Evolutionary conservation across 2,888 invertebrate genomes (phyloP), one percentile per base, ranked within the genome.

Genomic region (Nasonia oneida): DNA sequence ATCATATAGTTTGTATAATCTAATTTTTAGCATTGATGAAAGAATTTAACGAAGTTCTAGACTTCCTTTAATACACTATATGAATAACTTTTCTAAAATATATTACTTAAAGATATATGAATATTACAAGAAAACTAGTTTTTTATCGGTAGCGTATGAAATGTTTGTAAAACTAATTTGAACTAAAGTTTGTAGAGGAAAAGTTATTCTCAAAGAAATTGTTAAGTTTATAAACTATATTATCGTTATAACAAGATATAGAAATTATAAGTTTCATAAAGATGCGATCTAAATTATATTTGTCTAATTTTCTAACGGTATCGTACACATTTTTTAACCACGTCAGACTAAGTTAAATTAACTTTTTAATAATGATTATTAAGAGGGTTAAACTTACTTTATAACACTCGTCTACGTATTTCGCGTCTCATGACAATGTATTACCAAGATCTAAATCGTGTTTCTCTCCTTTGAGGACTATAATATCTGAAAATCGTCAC

Each of bases 11-110:
- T 83, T 53, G 15, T 67, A 23, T 57, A 39, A n/a, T 67, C 57
- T 83, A 71, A 83, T 37, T 84, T 84, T 74, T 84, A 74, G 39
- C n/a, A 76, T 53, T 10, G 10, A 70, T 29, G 70, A 39, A 78
- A 12, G 47, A 73, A 74, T 79, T 76, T 53, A 67, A 39, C 12
- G 74, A 75, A 67, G 67, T 83, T 37, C 42, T 83, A 57, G 71
- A 79, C 78, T 79, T 84, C 71, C 23, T 75, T 84, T 42, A 64
- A 70, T 57, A 70, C 6, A 67, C 15, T 79, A 57, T 79, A 57
- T 71, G 76, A 78, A 29, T 29, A 42, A 53, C 53, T 84, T 84
- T 84, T 80, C 73, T 67, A 80, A 84, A 75, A 57, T 83, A 73
- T 64, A 73, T 83, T 73, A 73, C 2, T 71, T 39, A 23, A 71